Evolutionary conservation across 2,113 vertebrate genomes (phyloP).

Genomic region (Aptenodytes patagonicus): DNA sequence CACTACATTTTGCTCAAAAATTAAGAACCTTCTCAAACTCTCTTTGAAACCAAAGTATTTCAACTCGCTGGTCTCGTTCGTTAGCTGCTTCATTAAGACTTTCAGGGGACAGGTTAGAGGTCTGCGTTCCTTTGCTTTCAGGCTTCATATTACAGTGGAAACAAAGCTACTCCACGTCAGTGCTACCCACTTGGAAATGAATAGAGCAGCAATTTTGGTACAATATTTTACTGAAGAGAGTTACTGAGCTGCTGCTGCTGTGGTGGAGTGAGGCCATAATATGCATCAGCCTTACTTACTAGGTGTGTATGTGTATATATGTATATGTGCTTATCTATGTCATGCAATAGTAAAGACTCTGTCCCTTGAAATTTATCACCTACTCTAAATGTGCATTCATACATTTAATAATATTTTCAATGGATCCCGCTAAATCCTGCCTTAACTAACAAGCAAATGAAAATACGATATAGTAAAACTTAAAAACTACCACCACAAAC

Average conservation of each 20-base stretch:
- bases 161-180: not conserved
- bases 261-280: not conserved
- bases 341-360: not conserved
- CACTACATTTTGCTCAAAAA: not conserved
- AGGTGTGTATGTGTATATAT: not conserved
- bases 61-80: not conserved
- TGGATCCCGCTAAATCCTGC: not conserved
- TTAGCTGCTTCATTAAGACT: not conserved
- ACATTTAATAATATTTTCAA: not conserved
- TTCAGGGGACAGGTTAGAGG: not conserved
- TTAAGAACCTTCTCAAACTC: not conserved
- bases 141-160: not conserved
- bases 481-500: not conserved
- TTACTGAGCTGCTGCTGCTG: not conserved
- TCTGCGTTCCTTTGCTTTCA: not conserved
- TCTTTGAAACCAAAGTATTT: not conserved
- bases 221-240: not conserved
- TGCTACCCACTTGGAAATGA: not conserved
- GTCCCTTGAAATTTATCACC: not conserved
- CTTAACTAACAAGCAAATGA: not conserved
- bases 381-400: not conserved
- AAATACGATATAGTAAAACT: not conserved
- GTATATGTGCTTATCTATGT: not conserved
- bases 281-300: not conserved
- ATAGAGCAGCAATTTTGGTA: not conserved